phyloP scores from a whole-genome alignment of 2,113 vertebrate genomes.

The Ceratotherium simum region DNA sequence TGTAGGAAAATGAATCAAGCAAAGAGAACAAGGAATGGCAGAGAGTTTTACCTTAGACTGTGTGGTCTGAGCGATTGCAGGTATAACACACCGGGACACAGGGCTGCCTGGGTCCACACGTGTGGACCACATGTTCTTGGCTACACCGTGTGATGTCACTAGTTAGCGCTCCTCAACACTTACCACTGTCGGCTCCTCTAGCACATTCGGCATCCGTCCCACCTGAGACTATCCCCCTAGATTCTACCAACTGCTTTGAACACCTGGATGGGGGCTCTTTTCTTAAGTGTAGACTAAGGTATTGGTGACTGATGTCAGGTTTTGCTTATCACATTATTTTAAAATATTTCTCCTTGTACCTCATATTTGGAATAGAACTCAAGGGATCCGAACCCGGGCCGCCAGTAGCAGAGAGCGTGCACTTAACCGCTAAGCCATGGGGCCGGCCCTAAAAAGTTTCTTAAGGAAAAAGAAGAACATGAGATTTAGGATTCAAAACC shows the following conservation, averaged over 20 bases:
- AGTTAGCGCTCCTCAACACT: not conserved
- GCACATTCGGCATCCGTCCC: not conserved
- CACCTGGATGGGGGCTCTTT: not conserved
- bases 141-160: fast-evolving
- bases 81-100: not conserved
- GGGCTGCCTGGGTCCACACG: not conserved
- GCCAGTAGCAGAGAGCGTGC: too few species aligned
- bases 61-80: fast-evolving
- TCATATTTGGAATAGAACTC: not conserved
- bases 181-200: not conserved
- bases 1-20: not conserved
- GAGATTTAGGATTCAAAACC: not conserved
- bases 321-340: not conserved
- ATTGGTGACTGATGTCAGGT: not conserved
- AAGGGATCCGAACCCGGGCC: too few species aligned
- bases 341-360: not conserved
- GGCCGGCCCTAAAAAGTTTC: not conserved
- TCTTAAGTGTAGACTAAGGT: not conserved
- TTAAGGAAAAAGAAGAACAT: not conserved
- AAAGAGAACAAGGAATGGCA: not conserved
- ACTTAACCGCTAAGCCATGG: too few species aligned
- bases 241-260: not conserved
- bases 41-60: not conserved
- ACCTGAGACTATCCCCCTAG: not conserved
- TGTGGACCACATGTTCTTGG: not conserved